phyloP scores from a whole-genome alignment of 2,888 invertebrate genomes.

The Mimachlamys varia region DNA sequence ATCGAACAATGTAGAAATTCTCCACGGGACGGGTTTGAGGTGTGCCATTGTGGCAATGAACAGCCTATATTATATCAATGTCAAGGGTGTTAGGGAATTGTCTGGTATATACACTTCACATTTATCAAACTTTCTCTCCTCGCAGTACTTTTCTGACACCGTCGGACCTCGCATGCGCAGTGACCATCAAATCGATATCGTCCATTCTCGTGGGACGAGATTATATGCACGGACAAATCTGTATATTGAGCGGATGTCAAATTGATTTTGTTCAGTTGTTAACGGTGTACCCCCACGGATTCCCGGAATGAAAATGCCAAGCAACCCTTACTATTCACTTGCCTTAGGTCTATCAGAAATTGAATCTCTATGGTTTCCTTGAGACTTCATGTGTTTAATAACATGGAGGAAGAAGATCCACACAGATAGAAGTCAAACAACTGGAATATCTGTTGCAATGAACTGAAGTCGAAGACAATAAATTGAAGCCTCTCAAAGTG shows the following conservation, averaged over 20 bases:
- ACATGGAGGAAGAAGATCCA: background rate
- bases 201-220: constrained; percentile 6
- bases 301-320: background rate
- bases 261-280: constrained; percentile 1
- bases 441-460: background rate
- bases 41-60: background rate
- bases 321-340: background rate
- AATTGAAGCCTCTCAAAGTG: background rate
- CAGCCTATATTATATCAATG: background rate
- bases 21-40: background rate
- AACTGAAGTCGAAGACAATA: background rate
- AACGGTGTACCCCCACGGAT: background rate
- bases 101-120: background rate
- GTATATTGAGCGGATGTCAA: constrained; percentile 21
- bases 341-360: background rate
- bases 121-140: background rate
- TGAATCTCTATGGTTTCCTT: background rate
- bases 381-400: background rate
- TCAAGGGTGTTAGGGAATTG: background rate
- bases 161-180: background rate
- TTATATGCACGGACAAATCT: constrained; percentile 21
- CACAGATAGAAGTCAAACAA: background rate
- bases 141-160: background rate
- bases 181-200: background rate
- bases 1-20: background rate